Conservation (phyloP, 2,888 invertebrate species). For the Andrena dorsata region DNA sequence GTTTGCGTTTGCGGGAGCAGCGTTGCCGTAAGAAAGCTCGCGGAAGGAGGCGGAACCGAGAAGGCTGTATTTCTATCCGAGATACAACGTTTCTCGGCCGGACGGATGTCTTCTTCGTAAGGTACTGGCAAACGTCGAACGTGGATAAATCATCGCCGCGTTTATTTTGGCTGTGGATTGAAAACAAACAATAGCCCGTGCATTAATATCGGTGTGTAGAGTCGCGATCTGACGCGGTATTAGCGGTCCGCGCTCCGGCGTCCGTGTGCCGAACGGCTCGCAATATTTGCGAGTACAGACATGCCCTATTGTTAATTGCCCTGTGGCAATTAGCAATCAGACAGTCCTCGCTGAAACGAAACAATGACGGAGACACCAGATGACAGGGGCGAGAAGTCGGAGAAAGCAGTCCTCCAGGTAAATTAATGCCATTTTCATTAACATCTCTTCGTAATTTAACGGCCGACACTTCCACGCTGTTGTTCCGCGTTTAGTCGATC, state of each 20-base stretch:
- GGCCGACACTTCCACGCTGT: no score
- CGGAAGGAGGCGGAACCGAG: not conserved
- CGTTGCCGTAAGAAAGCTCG: not conserved
- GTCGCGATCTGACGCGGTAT: not conserved
- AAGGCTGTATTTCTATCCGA: not conserved
- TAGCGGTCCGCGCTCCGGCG: no score
- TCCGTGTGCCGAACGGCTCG: not conserved
- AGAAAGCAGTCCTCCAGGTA: slow-evolving; percentile 80
- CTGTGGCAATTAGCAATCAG: slow-evolving; percentile 63
- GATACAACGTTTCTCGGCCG: not conserved
- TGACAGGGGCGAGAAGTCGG: slow-evolving; percentile 74
- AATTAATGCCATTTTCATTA: slow-evolving; percentile 8
- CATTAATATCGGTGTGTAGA: slow-evolving; percentile 3
- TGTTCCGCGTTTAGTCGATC: not conserved
- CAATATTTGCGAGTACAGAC: slow-evolving; percentile 31
- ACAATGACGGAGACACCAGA: slow-evolving; percentile 80
- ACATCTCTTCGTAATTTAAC: not conserved
- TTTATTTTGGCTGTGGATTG: not conserved
- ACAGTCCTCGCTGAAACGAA: slow-evolving; percentile 71
- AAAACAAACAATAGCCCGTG: not conserved
- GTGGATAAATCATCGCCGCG: not conserved
- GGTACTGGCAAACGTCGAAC: not conserved
- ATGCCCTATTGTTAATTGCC: slow-evolving; percentile 53
- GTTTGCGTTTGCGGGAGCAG: not conserved
- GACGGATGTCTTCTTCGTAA: not conserved